Evolutionary conservation across 2,888 invertebrate species (phyloP), one percentile per base, ranked within the genome.

Genomic region (Abrostola triplasia): DNA sequence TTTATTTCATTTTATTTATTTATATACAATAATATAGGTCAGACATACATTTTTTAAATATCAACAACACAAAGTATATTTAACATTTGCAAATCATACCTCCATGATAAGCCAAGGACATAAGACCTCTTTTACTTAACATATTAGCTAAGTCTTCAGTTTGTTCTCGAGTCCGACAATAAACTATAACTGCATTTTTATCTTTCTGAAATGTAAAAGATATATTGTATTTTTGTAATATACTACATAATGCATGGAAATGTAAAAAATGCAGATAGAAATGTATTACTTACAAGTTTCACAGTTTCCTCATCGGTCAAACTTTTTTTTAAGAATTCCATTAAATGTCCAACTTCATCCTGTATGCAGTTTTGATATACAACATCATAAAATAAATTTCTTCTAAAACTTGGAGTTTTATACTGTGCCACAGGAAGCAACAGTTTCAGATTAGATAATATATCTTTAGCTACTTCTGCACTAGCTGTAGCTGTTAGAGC

Each of bases 401-500:
- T 93, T 63, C 99, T 96, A 91, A 99, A 99, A 84, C 98, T 98
- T 12, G 98, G 97, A 9, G 97, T 96, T 90, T 97, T 97, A 87
- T 98, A 99, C 76, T 95, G 96, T 5, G 95, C 95, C 11, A 97
- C 94, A 6, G 97, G 97, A 77, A 96, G 93, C 57, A 95, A 95
- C 56, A 97, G 89, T 72, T 96, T 96, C 35, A 99, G 93, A 81
- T 97, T 97, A 35, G 95, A 89, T 37, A 97, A 94, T 73, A 99
- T 98, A 84, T 99, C 99, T 81, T 97, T 96, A 7, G 96, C 96
- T 9, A 99, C 98, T 95, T 97, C 94, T 12, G 87, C 87, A 67
- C 96, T 95, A 6, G 99, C 99, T 0, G 99, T 99, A 0, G 99
- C 99, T 7, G 99, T 99, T 51, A 99, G 93, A 0, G 99, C 99